Evolutionary conservation across 2,113 vertebrate genomes (phyloP), one percentile per base, ranked within the genome.

Genomic region (Notiomystis cincta): DNA sequence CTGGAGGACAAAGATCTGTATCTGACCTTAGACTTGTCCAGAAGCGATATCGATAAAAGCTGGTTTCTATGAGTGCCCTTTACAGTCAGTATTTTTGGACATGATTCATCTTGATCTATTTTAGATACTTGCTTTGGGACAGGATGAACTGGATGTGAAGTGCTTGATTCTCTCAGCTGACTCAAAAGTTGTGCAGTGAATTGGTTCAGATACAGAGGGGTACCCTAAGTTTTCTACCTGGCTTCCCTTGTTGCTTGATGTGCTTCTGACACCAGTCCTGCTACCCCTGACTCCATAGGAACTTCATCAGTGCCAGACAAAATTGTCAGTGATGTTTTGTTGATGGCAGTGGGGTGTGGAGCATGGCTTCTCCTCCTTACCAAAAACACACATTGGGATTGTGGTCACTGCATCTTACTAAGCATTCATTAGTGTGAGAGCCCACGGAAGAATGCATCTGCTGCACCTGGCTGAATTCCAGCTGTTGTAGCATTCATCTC

Each of bases 31-130:
- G 82, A 78, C 60, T 67, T 77, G 42, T 65, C 45, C 64, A 66
- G 37, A 6, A 21, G 30, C 81, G 81, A 37, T 83, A 84, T 10
- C 13, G 15, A 37, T 64, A 70, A 51, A 56, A 89, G 69, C 28
- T 42, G 44, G 54, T 93, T 93, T 93, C 54, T 4, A 1, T 78
- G 35, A 78, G 30, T 66, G 56, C 50, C 56, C 38, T 95, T 95
- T 89, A 37, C 58, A 77, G 76, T 67, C 89, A 78, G 67, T 93
- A 81, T 92, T 96, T 93, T 62, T 93, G 72, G 64, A 77, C 42
- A 18, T 92, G 91, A 93, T 92, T 92, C 76, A 83, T 93, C 82
- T 83, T 90, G 64, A 81, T 90, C 86, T 90, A 21, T 90, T 95
- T 97, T 93, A 89, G 64, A 72, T 77, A 56, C 33, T 53, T 72